Base-by-base conservation (phyloP, 1,140 invertebrate genomes). In the Anagrus nilaparvatae region DNA sequence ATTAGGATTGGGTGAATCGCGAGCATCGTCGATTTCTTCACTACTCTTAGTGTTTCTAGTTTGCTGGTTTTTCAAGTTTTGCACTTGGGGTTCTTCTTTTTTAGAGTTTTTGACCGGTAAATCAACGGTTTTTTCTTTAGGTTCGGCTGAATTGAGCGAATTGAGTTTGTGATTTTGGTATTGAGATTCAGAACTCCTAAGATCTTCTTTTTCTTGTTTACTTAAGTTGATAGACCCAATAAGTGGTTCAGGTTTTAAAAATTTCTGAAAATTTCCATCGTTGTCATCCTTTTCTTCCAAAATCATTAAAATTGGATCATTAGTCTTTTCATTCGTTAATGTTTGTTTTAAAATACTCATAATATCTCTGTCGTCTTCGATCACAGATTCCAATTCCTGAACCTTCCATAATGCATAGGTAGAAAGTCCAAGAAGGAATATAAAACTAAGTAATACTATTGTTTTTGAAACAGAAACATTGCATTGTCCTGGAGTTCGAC, bases 401-500 rank as follows among this genome's bases (percentile, higher is more conserved):
- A 47, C 25, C 45, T 47, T 47, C 20, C 42, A 47, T 1, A 47
- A 36, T 6, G 45, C 43, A n/a, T 43, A 35, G 7, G 43, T 21
- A 3, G 36, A 43, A 18, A 47, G 19, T 17, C 45, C 45, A 5
- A 47, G 21, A 2, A 47, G n/a, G 18, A 47, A 36, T 6, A 43
- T 25, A 9, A 43, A 30, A 4, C 29, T 40, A 5, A 43, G 12
- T 8, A 47, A 35, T 8, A 43, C 17, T 5, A 47, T 3, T 5
- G 40, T 34, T 17, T 43, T 47, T 6, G 40, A 21, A 9, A 23
- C 39, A 7, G 40, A 43, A n/a, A 10, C 41, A 37, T 16, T 27
- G 32, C 10, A 39, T 39, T 1, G 42, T 36, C 7, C 9, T 39
- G 13, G n/a, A n/a, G n/a, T n/a, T n/a, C 40, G 45, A 13, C 39